Percentiles rank a stretch among this genome's conserved stretches.
Conservation (phyloP, 2,113 vertebrate genomes). For the Phocoena sinus region DNA sequence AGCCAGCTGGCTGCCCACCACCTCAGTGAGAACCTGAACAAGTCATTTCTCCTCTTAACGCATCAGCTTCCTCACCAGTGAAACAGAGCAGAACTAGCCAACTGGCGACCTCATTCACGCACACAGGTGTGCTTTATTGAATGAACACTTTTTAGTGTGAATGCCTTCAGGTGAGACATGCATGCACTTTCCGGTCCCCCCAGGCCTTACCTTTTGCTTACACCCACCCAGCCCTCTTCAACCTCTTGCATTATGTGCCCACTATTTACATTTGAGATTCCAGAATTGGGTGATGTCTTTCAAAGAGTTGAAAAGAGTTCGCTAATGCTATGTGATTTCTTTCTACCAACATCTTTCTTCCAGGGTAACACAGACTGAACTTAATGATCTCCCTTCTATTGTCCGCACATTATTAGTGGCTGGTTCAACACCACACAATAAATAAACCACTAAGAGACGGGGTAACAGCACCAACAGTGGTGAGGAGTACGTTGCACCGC, state of each 20-base stretch:
- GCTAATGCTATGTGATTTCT: not conserved
- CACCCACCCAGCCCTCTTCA: not conserved
- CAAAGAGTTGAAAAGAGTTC: not conserved
- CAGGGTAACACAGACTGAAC: not conserved
- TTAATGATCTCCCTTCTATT: not conserved
- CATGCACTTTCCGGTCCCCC: not conserved
- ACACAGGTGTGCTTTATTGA: not conserved
- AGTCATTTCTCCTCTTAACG: not conserved
- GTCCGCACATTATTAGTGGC: not conserved
- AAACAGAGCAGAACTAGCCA: not conserved
- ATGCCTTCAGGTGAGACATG: not conserved
- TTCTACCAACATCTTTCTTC: not conserved
- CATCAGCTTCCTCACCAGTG: not conserved
- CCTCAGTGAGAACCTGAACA: not conserved
- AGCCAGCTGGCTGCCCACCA: not conserved
- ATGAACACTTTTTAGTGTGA: not conserved
- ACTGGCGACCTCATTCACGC: not conserved
- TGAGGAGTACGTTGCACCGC: not conserved
- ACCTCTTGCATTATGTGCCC: not conserved
- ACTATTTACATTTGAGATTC: not conserved
- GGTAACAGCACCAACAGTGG: not conserved
- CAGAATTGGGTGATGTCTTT: not conserved
- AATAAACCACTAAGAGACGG: not conserved
- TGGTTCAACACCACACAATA: not conserved
- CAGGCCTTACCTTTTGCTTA: not conserved